Evolutionary conservation across 2,888 invertebrate species (phyloP), one percentile per base, ranked within the genome.

Genomic region (Metopia argyrocephala): DNA sequence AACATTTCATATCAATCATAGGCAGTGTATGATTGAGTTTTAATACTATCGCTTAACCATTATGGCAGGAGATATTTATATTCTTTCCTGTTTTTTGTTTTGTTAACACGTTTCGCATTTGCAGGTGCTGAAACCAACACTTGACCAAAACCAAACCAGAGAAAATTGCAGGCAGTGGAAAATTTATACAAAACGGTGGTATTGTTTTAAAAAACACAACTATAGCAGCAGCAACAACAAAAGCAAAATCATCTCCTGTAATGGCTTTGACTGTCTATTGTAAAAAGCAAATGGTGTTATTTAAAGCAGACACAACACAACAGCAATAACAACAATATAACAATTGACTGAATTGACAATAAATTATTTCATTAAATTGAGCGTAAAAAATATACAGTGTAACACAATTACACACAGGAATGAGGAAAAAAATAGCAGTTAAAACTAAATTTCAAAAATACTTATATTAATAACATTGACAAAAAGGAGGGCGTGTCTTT

Each of bases 341-440:
- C 31, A 12, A 46, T 12, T 59, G 46, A 70, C 15, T 52, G 52
- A 69, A 73, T 69, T 70, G 25, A 65, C 74, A 70, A 75, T 79
- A 70, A 79, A 79, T 75, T 79, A 79, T 75, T 75, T 75, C 57
- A 70, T 75, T 79, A 69, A 79, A 79, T 75, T 65, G 64, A 70
- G 69, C 62, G 56, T 28, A 69, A 76, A 62, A 62, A 38, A 38
- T 38, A 38, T 15, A n/a, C n/a, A n/a, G 6, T n/a, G 48, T 48
- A 20, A 18, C 15, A 31, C 5, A 9, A 15, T 52, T 28, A 57
- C 46, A 69, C 46, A 23, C 69, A 69, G 57, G 7, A 5, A 18
- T 0, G 4, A 15, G 23, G 5, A 31, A 2, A 31, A 70, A 21
- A 23, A 5, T 59, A 59, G 21, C 18, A 20, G 50, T 20, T 27